Evolutionary conservation across 2,113 vertebrate species (phyloP).

Genomic region (Podarcis cretensis): DNA sequence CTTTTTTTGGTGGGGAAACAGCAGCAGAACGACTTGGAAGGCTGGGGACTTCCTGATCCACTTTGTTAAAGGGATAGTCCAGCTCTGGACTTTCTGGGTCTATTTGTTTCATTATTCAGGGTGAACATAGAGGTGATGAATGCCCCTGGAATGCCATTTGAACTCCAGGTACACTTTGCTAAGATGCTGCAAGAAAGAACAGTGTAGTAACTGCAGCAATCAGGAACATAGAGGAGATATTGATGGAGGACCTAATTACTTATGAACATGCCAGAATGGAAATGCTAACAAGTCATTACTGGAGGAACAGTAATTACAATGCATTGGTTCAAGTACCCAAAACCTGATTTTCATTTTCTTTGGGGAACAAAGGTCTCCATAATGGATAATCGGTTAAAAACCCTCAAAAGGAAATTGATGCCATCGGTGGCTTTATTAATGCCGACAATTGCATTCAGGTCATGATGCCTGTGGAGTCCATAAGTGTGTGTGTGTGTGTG

Average conservation of each 20-base stretch:
- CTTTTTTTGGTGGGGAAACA: too few relatives aligned
- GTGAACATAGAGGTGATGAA: too few relatives aligned
- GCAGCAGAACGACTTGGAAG: too few relatives aligned
- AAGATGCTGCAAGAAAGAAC: not conserved
- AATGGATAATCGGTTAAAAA: slow-evolving; percentile 50
- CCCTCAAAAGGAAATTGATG: slow-evolving; percentile 52
- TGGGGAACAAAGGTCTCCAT: slow-evolving; percentile 47
- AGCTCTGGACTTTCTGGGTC: too few relatives aligned
- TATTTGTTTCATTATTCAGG: too few relatives aligned
- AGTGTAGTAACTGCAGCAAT: not conserved
- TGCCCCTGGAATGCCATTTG: too few relatives aligned
- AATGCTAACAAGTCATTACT: slow-evolving; percentile 50
- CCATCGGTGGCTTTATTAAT: slow-evolving; percentile 3
- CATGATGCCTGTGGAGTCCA: not conserved
- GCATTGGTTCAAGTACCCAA: slow-evolving; percentile 30
- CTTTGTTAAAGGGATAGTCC: too few relatives aligned
- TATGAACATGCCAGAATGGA: slow-evolving; percentile 40
- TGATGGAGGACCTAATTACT: slow-evolving; percentile 6
- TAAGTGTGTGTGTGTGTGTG: too few relatives aligned
- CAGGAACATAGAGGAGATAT: not conserved
- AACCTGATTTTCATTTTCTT: slow-evolving; percentile 53
- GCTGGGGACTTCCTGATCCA: too few relatives aligned
- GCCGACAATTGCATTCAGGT: not conserved
- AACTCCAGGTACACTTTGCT: not conserved
- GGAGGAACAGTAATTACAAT: slow-evolving; percentile 44